These are phyloP conservation scores for Sitta europaea DNA, from an alignment of 2,113 vertebrate genomes.

Conservation along the genomic window DNA sequence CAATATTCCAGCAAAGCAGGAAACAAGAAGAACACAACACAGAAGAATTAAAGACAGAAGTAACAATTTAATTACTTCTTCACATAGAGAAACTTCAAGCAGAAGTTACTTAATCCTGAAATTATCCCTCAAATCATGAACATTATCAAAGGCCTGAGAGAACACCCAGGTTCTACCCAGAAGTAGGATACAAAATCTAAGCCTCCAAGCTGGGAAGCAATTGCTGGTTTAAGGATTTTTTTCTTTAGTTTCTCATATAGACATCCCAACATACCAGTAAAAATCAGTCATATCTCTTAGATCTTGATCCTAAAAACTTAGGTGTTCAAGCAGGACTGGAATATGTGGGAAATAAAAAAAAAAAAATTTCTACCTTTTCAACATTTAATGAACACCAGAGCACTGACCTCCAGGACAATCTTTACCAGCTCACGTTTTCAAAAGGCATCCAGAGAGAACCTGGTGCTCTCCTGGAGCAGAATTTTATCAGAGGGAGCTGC, in stretches of 20 bases:
- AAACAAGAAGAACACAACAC: background rate
- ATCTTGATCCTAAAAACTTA: background rate
- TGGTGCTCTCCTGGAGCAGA: background rate
- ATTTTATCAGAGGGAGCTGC: background rate
- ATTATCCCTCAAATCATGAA: background rate
- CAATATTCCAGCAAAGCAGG: background rate
- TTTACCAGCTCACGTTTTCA: background rate
- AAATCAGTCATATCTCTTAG: background rate
- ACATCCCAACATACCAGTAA: background rate
- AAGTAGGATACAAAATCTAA: background rate
- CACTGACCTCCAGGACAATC: background rate
- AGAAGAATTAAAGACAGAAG: background rate
- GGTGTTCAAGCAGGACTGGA: background rate
- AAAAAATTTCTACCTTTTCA: background rate
- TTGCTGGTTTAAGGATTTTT: background rate
- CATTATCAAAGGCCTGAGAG: background rate
- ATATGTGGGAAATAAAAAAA: background rate
- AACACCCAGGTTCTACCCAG: background rate
- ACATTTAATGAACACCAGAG: rapidly evolving
- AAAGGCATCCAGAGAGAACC: background rate
- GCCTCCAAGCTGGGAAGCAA: background rate
- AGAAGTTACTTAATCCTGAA: background rate
- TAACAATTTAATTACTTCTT: background rate
- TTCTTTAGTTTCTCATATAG: background rate
- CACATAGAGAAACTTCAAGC: background rate